Conservation (phyloP, 1,140 invertebrate genomes). For the Drosophila lacteicornis region DNA sequence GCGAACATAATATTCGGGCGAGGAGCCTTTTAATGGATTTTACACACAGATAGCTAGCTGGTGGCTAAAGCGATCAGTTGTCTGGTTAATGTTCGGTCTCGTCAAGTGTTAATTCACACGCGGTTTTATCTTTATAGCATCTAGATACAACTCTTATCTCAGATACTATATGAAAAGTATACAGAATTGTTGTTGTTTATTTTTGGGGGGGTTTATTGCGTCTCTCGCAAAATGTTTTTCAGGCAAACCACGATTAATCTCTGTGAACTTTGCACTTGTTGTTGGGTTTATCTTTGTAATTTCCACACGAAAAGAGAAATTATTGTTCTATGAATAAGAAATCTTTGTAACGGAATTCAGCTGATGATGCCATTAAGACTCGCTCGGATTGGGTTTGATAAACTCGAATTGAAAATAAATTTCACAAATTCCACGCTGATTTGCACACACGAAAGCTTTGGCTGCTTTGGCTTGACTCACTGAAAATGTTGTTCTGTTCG, state of each 20-base stretch:
- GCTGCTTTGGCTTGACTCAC: constrained; percentile 48
- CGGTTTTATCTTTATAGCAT: constrained; percentile 44
- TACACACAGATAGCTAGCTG: constrained; percentile 14
- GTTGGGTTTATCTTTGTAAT: constrained; percentile 24
- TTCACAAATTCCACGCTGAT: constrained; percentile 66
- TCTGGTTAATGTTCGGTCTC: constrained; percentile 3
- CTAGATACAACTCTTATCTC: constrained; percentile 63
- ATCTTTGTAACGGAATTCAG: constrained; percentile 74
- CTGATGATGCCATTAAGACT: constrained; percentile 79
- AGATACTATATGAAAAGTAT: constrained; percentile 43
- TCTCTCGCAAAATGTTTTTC: constrained; percentile 59
- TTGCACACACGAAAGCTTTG: constrained; percentile 48
- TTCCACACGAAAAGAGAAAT: constrained; percentile 50
- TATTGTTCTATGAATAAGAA: constrained; percentile 78
- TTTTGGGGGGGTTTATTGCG: constrained; percentile 46
- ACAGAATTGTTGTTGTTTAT: constrained; percentile 7
- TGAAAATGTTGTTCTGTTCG: constrained; percentile 70
- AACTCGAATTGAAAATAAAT: constrained; percentile 41
- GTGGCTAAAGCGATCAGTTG: constrained; percentile 14
- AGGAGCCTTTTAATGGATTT: constrained; percentile 21
- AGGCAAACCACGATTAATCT: constrained; percentile 23
- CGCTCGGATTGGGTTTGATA: constrained; percentile 12
- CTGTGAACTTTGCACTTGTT: constrained; percentile 47
- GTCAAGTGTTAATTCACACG: constrained; percentile 15
- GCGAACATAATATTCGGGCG: constrained; percentile 68